Evolutionary conservation across 2,797 vertebrate species (phyloP).

Genomic region (Allobates femoralis): DNA sequence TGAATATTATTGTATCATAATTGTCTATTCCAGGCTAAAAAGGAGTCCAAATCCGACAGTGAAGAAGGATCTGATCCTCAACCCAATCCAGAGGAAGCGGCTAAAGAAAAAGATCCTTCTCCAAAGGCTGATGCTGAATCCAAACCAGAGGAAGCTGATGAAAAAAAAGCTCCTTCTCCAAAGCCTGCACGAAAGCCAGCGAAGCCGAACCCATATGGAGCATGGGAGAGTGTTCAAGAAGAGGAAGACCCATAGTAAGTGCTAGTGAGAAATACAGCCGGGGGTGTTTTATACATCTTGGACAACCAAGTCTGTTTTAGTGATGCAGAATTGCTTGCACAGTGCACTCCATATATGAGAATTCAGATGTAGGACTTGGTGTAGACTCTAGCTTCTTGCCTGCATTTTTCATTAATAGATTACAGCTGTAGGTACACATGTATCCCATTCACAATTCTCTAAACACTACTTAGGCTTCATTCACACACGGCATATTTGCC

Average conservation of each 20-base stretch:
- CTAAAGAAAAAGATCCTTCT: constrained; percentile 23
- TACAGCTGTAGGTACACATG: too few species aligned
- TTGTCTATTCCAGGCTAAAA: constrained; percentile 34
- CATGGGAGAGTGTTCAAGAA: constrained; percentile 84
- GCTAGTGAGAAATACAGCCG: background rate
- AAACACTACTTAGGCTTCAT: too few species aligned
- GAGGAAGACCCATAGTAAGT: constrained; percentile 74
- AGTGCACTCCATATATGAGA: background rate
- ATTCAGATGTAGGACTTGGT: too few species aligned
- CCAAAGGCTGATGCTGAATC: constrained; percentile 60
- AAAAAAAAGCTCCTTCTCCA: background rate
- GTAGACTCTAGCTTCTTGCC: too few species aligned
- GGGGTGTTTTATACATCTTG: background rate
- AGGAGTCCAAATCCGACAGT: constrained; percentile 71
- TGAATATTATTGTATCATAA: background rate
- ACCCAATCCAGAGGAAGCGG: constrained; percentile 68
- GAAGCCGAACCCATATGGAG: constrained; percentile 84
- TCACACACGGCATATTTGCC: too few species aligned
- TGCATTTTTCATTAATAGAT: too few species aligned
- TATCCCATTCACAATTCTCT: too few species aligned
- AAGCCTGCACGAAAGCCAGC: constrained; percentile 67
- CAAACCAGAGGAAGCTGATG: constrained; percentile 68
- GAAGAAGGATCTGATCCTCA: constrained; percentile 67
- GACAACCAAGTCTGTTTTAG: background rate
- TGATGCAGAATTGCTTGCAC: background rate